Evolutionary conservation across 2,888 invertebrate species (phyloP), one percentile per base, ranked within the genome.

Genomic region (Arctia plantaginis): DNA sequence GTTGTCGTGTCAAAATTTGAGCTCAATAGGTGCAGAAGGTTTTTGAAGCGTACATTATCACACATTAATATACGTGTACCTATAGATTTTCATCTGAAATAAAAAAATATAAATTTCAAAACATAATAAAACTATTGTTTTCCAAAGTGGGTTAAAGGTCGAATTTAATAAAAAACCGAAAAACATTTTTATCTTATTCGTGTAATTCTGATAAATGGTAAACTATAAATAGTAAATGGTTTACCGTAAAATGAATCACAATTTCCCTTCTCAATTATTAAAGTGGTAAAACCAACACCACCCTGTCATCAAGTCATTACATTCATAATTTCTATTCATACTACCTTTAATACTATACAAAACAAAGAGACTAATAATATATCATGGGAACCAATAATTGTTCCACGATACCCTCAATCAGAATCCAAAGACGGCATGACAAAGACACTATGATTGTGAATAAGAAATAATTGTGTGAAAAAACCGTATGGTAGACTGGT

Each of bases 381-480:
- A 71, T 72, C 51, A 68, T 70, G 76, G 62, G 66, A 65, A 47
- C 23, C 55, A 41, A 67, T 69, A 78, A 80, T 75, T 77, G 74
- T 74, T 44, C 59, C 35, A 77, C 72, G 74, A 68, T 41, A 74
- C 72, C 76, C 69, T 66, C 51, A 78, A 76, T 75, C 73, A 27
- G 68, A 78, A 80, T 75, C 72, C 71, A 80, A 83, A 78, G 65
- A 73, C 66, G 27, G 39, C 30, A 27, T 27, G 20, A 39, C 47
- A 44, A 44, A 44, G 18, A 65, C 55, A 35, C 47, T 67, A 59
- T 65, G 33, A 71, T 77, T 76, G 66, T 74, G 82, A 83, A 82
- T 80, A 82, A 70, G 23, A 33, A n/a, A n/a, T n/a, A 82, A 83
- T 77, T 20, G 72, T 84, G 83, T 33, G 83, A 83, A 81, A 51